These are phyloP conservation scores for Urocitellus parryii DNA, from an alignment of 2,113 vertebrate species.

Conservation along the genomic window DNA sequence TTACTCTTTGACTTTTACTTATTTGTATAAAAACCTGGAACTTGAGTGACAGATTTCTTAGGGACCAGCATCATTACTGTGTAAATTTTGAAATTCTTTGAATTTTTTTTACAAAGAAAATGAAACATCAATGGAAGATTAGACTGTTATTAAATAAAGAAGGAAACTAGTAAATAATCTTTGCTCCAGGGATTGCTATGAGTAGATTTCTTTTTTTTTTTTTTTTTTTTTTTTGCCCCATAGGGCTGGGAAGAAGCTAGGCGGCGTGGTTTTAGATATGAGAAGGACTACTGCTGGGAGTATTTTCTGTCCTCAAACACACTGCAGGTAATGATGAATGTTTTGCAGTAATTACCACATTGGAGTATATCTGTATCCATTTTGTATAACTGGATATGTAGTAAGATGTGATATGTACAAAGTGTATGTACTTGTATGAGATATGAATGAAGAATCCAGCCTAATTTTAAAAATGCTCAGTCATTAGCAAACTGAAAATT, in stretches of 20 bases:
- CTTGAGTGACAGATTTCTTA: not conserved
- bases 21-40: not conserved
- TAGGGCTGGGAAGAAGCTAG: constrained; percentile 98
- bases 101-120: not conserved
- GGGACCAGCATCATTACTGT: not conserved
- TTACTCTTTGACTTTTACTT: not conserved
- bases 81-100: constrained; percentile 28
- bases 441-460: not conserved
- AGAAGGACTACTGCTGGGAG: constrained; percentile 98
- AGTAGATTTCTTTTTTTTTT: not conserved
- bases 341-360: not conserved
- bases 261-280: constrained; percentile 90
- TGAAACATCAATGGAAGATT: not conserved
- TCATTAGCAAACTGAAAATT: constrained; percentile 1
- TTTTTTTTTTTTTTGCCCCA: not conserved
- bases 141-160: constrained; percentile 3
- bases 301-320: constrained; percentile 97
- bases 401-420: not conserved
- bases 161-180: not conserved
- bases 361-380: not conserved
- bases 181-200: not conserved
- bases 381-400: not conserved
- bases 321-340: constrained; percentile 91
- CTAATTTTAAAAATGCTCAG: not conserved
- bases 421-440: not conserved